These are phyloP conservation scores for Phallusia fumigata DNA, from an alignment of 23 tunicate genomes.

Conservation along the genomic window DNA sequence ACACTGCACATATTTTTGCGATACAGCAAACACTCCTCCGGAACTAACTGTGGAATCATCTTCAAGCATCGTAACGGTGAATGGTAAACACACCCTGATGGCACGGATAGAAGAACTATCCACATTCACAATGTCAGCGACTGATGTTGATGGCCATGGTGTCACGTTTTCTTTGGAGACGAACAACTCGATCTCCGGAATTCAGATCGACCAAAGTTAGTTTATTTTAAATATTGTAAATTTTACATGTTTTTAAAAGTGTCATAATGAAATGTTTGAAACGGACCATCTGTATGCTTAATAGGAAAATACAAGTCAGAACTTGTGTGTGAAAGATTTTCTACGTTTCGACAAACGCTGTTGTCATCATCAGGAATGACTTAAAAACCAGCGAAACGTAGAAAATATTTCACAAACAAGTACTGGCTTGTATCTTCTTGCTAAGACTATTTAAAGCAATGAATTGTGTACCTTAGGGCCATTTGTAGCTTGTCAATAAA, in stretches of 20 bases:
- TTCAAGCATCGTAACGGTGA: not conserved
- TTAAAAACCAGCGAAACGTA: too few species aligned
- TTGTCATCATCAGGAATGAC: too few species aligned
- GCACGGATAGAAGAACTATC: not conserved
- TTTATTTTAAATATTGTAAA: too few species aligned
- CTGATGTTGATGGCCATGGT: not conserved
- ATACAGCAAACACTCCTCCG: conserved; percentile 17
- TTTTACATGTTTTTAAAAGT: not conserved
- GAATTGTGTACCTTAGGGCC: not conserved
- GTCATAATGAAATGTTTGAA: not conserved
- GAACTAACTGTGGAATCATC: not conserved
- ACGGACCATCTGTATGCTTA: not conserved
- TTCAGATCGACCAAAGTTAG: not conserved
- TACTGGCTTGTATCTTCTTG: too few species aligned
- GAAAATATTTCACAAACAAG: too few species aligned
- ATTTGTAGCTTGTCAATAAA: not conserved
- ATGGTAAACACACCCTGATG: not conserved
- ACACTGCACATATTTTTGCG: too few species aligned
- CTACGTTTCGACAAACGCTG: too few species aligned
- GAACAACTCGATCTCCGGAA: not conserved
- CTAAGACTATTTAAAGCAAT: not conserved
- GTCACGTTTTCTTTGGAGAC: not conserved
- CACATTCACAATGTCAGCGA: not conserved
- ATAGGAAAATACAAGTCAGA: too few species aligned
- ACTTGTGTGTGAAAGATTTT: too few species aligned